A percentile compares a stretch with the other conserved stretches of the same genome.
Conservation (phyloP, 2,888 invertebrate species). For the Kryphioiulus occultus region DNA sequence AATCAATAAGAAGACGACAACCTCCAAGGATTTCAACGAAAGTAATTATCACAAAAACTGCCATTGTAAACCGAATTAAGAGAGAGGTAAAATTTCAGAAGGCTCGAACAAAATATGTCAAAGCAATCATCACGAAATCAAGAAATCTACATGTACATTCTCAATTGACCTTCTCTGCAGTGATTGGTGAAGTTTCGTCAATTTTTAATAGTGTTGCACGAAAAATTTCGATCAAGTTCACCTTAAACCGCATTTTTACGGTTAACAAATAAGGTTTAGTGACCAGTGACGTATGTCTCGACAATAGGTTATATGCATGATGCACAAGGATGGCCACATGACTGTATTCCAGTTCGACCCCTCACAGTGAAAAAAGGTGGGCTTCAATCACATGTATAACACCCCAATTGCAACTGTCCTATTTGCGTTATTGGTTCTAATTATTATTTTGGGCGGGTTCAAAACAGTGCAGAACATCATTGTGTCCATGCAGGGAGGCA, state of each 20-base stretch:
- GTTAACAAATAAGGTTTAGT: conserved; percentile 1
- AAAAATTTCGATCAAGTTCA: not conserved
- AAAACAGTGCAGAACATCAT: not conserved
- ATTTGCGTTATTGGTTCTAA: conserved; percentile 42
- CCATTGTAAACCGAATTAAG: too few species aligned
- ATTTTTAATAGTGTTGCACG: not conserved
- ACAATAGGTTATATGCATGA: not conserved
- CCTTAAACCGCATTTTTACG: not conserved
- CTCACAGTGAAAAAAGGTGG: not conserved
- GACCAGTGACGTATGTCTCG: conserved; percentile 18
- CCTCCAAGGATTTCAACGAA: too few species aligned
- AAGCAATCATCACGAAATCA: too few species aligned
- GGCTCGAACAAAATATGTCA: too few species aligned
- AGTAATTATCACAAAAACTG: too few species aligned
- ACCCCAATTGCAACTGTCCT: conserved; percentile 16
- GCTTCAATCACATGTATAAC: conserved; percentile 24
- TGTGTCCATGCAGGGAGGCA: not conserved
- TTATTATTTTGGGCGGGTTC: conserved; percentile 39
- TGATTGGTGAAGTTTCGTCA: not conserved
- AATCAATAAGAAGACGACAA: too few species aligned
- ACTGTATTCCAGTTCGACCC: not conserved
- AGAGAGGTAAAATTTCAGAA: too few species aligned
- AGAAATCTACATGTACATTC: not conserved
- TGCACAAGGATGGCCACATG: not conserved
- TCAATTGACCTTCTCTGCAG: not conserved